These are phyloP conservation scores for Cetonia aurata DNA, from an alignment of 2,888 invertebrate genomes.

Conservation along the genomic window DNA sequence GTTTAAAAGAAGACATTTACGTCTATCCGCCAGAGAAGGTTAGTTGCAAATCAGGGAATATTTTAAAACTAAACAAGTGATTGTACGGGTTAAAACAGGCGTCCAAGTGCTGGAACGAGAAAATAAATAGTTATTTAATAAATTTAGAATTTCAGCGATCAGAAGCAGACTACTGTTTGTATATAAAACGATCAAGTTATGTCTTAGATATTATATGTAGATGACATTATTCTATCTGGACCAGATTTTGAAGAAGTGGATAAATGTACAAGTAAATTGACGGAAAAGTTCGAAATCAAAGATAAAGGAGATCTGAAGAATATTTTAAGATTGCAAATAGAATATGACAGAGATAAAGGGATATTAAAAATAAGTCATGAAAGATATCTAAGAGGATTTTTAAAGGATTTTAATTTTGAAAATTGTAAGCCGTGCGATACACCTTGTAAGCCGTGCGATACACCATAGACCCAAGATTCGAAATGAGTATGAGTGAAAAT, in stretches of 20 bases:
- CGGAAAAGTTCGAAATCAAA: not conserved
- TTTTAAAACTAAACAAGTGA: not conserved
- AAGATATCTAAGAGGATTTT: slow-evolving; percentile 21
- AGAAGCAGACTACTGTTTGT: slow-evolving; percentile 4
- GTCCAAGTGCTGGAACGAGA: not conserved
- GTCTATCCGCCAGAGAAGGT: not conserved
- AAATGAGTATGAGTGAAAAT: too few species aligned
- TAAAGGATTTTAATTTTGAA: slow-evolving; percentile 45
- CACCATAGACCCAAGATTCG: not conserved
- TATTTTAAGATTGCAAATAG: not conserved
- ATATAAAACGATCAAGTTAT: not conserved
- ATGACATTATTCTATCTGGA: slow-evolving; percentile 1
- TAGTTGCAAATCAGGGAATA: too few species aligned
- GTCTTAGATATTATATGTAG: not conserved
- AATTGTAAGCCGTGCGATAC: slow-evolving; percentile 14
- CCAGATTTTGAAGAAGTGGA: not conserved
- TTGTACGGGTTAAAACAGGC: slow-evolving; percentile 1
- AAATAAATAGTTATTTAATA: not conserved
- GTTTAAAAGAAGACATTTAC: not conserved
- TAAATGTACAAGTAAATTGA: not conserved
- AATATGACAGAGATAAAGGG: not conserved
- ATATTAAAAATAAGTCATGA: not conserved
- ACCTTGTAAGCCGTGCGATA: slow-evolving; percentile 1
- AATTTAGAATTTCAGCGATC: not conserved
- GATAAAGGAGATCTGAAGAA: not conserved